Evolutionary conservation across 2,797 vertebrate species (phyloP).

Genomic region (Dryobates pubescens): DNA sequence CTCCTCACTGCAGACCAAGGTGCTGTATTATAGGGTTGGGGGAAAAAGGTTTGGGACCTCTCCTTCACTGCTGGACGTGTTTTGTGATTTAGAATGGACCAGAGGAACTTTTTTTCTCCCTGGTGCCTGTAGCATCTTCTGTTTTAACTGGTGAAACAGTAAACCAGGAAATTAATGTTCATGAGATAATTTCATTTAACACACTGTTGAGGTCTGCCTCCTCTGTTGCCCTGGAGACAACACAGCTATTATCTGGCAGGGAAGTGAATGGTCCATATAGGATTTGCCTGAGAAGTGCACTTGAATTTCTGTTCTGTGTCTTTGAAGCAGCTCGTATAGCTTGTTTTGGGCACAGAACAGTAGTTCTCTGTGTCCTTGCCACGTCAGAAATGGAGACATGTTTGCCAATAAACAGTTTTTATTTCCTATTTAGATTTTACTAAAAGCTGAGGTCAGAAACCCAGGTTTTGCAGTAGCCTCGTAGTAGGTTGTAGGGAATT

Average conservation of each 20-base stretch:
- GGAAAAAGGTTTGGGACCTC: not conserved
- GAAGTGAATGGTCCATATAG: not conserved
- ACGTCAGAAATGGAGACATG: not conserved
- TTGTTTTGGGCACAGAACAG: not conserved
- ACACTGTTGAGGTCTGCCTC: not conserved
- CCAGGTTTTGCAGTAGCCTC: not conserved
- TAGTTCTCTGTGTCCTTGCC: not conserved
- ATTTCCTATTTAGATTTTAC: not conserved
- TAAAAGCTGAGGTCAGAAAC: not conserved
- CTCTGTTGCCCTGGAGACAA: constrained; percentile 28
- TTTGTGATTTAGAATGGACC: not conserved
- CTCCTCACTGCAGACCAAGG: not conserved
- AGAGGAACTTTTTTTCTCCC: no score
- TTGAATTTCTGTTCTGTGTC: not conserved
- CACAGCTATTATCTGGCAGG: not conserved
- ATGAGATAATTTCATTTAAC: constrained; percentile 29
- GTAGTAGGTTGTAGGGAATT: not conserved
- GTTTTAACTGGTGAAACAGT: not conserved
- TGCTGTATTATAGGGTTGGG: not conserved
- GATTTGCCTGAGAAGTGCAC: not conserved
- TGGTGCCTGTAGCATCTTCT: not conserved
- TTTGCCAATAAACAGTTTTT: not conserved
- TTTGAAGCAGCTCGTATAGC: not conserved
- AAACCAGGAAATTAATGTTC: not conserved
- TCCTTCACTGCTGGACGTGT: not conserved